These are phyloP conservation scores for Agrochola lota DNA, from an alignment of 2,888 invertebrate species.

Conservation along the genomic window DNA sequence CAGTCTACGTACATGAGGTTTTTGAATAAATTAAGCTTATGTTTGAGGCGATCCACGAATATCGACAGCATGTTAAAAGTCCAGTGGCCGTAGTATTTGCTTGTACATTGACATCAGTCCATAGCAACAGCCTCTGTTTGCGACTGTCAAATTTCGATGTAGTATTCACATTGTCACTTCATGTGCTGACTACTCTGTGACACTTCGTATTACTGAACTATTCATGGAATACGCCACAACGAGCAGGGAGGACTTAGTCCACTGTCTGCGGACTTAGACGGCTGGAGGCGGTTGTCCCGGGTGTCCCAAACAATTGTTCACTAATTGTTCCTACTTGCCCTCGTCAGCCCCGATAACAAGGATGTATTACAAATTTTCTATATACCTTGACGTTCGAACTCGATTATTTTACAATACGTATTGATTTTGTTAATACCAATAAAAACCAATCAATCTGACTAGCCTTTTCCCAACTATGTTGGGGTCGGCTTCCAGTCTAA, in stretches of 20 bases:
- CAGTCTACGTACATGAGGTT: too few relatives aligned
- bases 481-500: too few relatives aligned
- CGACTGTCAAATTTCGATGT: neutral
- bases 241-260: slow-evolving; percentile 56
- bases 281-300: slow-evolving; percentile 71
- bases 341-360: slow-evolving; percentile 60
- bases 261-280: slow-evolving; percentile 66
- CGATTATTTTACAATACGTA: slow-evolving; percentile 55
- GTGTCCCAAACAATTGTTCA: slow-evolving; percentile 75
- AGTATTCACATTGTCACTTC: neutral
- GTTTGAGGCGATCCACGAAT: neutral
- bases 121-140: neutral
- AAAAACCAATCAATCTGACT: too few relatives aligned
- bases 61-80: neutral
- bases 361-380: slow-evolving; percentile 58
- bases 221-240: slow-evolving; percentile 59
- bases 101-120: neutral
- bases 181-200: slow-evolving; percentile 23
- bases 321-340: slow-evolving; percentile 68
- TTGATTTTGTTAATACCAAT: slow-evolving; percentile 48
- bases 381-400: slow-evolving; percentile 66
- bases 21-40: neutral
- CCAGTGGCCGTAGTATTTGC: neutral
- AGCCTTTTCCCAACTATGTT: too few relatives aligned
- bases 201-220: slow-evolving; percentile 53